Base-by-base conservation (phyloP, 2,113 vertebrate species). In the Pterocles orientalis region DNA sequence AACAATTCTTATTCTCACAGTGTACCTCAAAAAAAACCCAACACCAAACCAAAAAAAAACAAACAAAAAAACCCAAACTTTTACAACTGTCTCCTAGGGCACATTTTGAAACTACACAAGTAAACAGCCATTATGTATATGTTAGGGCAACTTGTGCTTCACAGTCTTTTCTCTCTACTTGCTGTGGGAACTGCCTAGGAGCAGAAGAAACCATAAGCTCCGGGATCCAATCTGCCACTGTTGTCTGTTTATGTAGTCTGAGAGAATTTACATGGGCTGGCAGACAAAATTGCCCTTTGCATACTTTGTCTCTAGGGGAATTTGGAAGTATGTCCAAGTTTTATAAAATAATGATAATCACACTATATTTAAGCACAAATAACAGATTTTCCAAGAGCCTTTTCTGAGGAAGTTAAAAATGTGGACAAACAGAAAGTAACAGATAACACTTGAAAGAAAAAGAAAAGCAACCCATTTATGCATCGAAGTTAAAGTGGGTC, bases 401-500 rank as follows among this genome's bases (percentile, higher is more conserved):
- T 71, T 84, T 85, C 78, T 39, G 70, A 62, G 31, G 39, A 72
- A 92, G 56, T 58, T n/a, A 20, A 51, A 73, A 88, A 43, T 31
- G 7, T 48, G 61, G 75, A 58, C 39, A 91, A 84, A 54, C 5
- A 68, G 45, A 85, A 94, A 51, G 75, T 31, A 84, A 18, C 14
- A 3, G 36, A 29, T 65, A 87, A 81, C 50, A 50, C n/a, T 91
- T 86, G 53, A 64, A 89, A 87, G 51, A 76, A 92, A 72, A 71
- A 24, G 43, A 65, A 86, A 95, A 91, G 41, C 82, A 89, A 34
- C 43, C 39, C 50, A 73, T 93, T 90, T 88, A 88, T 60, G 57
- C 66, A 78, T 91, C 54, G 86, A 71, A 95, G 70, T 97, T 82
- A 90, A 97, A 97, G 80, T 97, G 93, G 96, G 96, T 97, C 97